Percentiles rank a stretch among this genome's conserved stretches.
These are phyloP conservation scores for Nomada lathburiana DNA, from an alignment of 2,888 invertebrate species.

Conservation along the genomic window DNA sequence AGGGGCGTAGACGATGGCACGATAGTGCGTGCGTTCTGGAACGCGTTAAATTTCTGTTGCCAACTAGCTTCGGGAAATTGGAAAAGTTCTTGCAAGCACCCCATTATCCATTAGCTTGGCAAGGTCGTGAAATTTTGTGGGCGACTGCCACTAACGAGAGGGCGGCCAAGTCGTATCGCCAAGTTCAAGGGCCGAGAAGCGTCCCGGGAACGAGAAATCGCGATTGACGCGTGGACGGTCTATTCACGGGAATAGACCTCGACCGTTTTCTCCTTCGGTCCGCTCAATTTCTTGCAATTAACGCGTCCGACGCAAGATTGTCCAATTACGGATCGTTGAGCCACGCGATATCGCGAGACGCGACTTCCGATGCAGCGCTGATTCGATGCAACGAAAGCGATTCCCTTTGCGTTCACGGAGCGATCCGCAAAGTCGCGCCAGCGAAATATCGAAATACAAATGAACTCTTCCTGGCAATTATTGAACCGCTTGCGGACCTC, in stretches of 20 bases:
- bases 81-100: neutral
- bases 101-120: neutral
- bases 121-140: neutral
- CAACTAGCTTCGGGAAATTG: neutral
- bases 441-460: no score
- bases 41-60: no score
- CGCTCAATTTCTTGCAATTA: conserved; percentile 31
- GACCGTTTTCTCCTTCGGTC: conserved; percentile 4
- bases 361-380: neutral
- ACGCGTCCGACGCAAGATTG: conserved; percentile 15
- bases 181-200: conserved; percentile 21
- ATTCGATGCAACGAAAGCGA: neutral
- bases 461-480: no score
- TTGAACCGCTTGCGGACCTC: no score
- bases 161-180: neutral
- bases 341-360: conserved; percentile 6
- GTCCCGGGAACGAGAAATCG: conserved; percentile 5
- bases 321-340: conserved; percentile 29
- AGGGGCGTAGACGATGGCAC: no score
- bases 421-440: no score
- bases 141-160: neutral
- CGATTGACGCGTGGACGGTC: neutral
- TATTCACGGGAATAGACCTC: neutral
- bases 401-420: neutral
- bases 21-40: no score